Percentiles rank a stretch among this genome's conserved stretches.
Conservation (phyloP, 2,888 invertebrate genomes). For the Epiblema foenella region DNA sequence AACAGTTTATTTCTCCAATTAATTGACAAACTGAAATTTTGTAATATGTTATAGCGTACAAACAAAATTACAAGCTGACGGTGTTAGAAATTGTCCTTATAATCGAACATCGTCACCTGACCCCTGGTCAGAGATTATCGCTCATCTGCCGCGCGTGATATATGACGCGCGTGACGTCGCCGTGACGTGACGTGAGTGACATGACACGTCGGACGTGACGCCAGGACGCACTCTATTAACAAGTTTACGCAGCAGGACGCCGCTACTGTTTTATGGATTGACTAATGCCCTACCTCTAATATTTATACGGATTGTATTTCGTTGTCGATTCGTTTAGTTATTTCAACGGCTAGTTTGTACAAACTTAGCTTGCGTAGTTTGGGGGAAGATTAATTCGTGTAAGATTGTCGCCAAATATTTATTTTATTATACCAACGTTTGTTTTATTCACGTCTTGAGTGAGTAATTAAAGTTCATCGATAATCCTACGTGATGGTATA, state of each 20-base stretch:
- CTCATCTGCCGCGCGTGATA: slow-evolving; percentile 52
- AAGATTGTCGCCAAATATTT: not conserved
- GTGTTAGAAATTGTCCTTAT: slow-evolving; percentile 9
- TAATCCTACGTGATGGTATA: not conserved
- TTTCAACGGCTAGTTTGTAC: not conserved
- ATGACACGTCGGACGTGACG: slow-evolving; percentile 36
- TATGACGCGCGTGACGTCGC: slow-evolving; percentile 52
- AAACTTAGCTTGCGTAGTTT: not conserved
- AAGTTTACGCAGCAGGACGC: slow-evolving; percentile 48
- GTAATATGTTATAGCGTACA: not conserved
- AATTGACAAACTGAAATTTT: not conserved
- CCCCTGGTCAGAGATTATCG: slow-evolving; percentile 52
- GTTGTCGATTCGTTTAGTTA: slow-evolving; percentile 6
- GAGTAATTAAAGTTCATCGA: not conserved
- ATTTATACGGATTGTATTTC: slow-evolving; percentile 20
- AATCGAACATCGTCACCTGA: slow-evolving; percentile 16
- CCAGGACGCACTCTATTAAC: slow-evolving; percentile 46
- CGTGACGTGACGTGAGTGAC: slow-evolving; percentile 46
- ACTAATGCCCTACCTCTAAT: slow-evolving; percentile 28
- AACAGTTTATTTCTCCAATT: not conserved
- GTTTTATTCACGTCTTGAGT: not conserved
- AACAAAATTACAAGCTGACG: slow-evolving; percentile 1
- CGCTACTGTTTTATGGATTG: slow-evolving; percentile 49
- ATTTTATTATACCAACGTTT: not conserved
- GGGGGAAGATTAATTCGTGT: not conserved